Percentiles rank a stretch among this genome's conserved stretches.
These are phyloP conservation scores for Oscheius myriophilus DNA, from an alignment of 2,888 invertebrate species.

Conservation along the genomic window DNA sequence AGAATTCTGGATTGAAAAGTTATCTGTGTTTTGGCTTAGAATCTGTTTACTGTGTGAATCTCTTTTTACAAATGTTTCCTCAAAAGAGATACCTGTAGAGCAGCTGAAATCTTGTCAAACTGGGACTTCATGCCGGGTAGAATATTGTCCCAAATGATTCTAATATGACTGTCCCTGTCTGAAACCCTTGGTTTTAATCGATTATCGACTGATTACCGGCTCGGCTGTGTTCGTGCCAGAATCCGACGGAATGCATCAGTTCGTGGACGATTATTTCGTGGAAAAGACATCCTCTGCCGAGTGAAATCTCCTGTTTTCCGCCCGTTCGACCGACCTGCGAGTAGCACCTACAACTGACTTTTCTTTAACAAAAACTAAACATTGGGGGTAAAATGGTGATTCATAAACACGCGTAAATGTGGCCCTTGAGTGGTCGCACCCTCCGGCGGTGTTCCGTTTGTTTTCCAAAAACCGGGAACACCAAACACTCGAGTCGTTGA, in stretches of 20 bases:
- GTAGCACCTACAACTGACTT: slow-evolving; percentile 65
- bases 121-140: slow-evolving; percentile 70
- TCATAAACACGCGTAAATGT: too few species aligned
- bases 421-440: too few species aligned
- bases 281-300: slow-evolving; percentile 68
- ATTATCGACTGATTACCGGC: slow-evolving; percentile 46
- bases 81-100: slow-evolving; percentile 42
- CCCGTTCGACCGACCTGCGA: slow-evolving; percentile 70
- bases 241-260: slow-evolving; percentile 68
- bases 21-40: too few species aligned
- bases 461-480: too few species aligned
- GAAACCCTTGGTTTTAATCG: slow-evolving; percentile 10
- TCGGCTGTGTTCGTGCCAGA: slow-evolving; percentile 70
- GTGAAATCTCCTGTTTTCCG: slow-evolving; percentile 68
- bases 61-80: not conserved
- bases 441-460: too few species aligned
- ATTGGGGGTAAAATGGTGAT: not conserved
- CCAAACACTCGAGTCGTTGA: too few species aligned
- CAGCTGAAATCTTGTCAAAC: slow-evolving; percentile 66
- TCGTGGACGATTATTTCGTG: slow-evolving; percentile 70
- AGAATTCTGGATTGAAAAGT: too few species aligned
- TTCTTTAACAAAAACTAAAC: not conserved
- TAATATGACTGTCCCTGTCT: slow-evolving; percentile 73
- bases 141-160: slow-evolving; percentile 71
- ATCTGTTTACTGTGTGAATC: not conserved